A percentile compares a stretch with the other conserved stretches of the same genome.
phyloP scores from a whole-genome alignment of 2,888 invertebrate species.

The Stenotaenia linearis region DNA sequence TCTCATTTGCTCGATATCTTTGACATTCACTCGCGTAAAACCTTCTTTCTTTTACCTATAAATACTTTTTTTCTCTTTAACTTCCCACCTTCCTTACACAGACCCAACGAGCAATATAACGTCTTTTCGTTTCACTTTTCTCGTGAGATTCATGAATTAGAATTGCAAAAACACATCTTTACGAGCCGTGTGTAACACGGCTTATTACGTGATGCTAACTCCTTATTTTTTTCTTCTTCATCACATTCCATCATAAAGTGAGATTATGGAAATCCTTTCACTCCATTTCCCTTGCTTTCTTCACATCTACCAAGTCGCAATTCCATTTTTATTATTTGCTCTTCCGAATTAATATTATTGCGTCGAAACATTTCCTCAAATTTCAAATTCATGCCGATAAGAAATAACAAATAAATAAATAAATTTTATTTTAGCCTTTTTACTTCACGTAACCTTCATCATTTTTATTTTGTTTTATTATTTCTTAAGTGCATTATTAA shows the following conservation, averaged over 20 bases:
- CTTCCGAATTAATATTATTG: background rate
- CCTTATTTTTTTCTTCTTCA: background rate
- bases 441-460: background rate
- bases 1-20: background rate
- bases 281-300: background rate
- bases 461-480: background rate
- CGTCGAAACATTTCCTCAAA: background rate
- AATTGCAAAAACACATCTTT: slow-evolving; percentile 24
- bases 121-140: slow-evolving; percentile 1
- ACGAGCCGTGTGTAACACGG: slow-evolving; percentile 5
- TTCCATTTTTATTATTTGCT: slow-evolving; percentile 7
- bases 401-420: background rate
- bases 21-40: background rate
- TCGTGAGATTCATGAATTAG: slow-evolving; percentile 2
- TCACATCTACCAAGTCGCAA: background rate
- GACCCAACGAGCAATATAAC: background rate
- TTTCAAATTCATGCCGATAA: background rate
- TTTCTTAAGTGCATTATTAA: background rate
- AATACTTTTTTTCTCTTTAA: background rate
- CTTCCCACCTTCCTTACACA: background rate
- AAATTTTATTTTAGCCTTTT: background rate
- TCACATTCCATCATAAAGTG: slow-evolving; percentile 12
- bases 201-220: slow-evolving; percentile 19
- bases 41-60: background rate
- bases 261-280: slow-evolving; percentile 16